Conservation (phyloP, 2,888 invertebrate genomes). For the Blastobasis lacticolella region DNA sequence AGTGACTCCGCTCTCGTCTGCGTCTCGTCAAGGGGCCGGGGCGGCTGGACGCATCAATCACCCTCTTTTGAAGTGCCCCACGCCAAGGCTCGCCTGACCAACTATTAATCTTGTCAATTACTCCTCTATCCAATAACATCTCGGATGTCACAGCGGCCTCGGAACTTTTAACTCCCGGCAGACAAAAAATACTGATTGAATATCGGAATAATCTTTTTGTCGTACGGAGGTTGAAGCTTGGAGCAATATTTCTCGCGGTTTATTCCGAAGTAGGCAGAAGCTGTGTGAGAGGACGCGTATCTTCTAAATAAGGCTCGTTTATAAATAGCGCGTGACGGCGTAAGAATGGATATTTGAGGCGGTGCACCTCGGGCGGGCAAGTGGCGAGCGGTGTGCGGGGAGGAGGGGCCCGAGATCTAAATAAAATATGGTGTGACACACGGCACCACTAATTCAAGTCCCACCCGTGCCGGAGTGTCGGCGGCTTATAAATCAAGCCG, state of each 20-base stretch:
- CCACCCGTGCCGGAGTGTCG: constrained; percentile 36
- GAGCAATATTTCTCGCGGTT: not conserved
- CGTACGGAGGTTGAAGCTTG: no score
- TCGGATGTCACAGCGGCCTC: constrained; percentile 25
- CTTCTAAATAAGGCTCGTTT: constrained; percentile 54
- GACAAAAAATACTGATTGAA: not conserved
- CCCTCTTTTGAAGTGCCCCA: constrained; percentile 54
- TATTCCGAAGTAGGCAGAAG: not conserved
- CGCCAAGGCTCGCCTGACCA: constrained; percentile 36
- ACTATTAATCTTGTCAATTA: constrained; percentile 57
- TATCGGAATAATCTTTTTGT: not conserved
- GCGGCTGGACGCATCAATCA: constrained; percentile 40
- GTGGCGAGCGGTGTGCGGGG: constrained; percentile 1
- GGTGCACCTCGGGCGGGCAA: constrained; percentile 11
- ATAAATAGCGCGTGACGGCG: constrained; percentile 59
- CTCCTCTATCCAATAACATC: constrained; percentile 37
- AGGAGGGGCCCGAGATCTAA: constrained; percentile 39
- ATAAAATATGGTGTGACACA: constrained; percentile 64
- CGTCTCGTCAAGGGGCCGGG: constrained; percentile 45
- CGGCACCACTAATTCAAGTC: constrained; percentile 64
- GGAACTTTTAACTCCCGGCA: not conserved
- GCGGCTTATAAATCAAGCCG: constrained; percentile 62
- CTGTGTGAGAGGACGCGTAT: constrained; percentile 21
- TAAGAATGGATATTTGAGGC: constrained; percentile 53
- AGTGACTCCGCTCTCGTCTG: constrained; percentile 33